Conservation (phyloP, 2,113 vertebrate genomes). For the Neogobius melanostomus region DNA sequence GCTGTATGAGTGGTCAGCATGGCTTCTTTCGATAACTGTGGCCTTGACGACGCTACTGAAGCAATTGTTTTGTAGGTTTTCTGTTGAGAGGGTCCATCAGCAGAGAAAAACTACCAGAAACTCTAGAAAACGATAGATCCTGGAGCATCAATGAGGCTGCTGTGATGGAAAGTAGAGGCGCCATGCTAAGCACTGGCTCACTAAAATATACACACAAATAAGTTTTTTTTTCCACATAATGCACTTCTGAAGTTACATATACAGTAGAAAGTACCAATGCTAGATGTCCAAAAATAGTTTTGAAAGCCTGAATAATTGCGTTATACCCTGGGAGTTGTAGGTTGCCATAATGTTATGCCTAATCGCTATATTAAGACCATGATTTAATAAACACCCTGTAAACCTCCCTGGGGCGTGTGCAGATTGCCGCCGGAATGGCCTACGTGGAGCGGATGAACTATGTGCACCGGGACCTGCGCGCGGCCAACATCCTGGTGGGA, state of each 20-base stretch:
- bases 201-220: no score
- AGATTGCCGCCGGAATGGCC: constrained; percentile 97
- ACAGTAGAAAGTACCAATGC: neutral
- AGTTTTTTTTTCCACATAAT: neutral
- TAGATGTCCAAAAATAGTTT: neutral
- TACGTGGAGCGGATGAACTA: constrained; percentile 99
- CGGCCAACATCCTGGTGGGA: constrained; percentile 95
- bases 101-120: no score
- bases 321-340: neutral
- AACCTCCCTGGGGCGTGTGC: constrained; percentile 14
- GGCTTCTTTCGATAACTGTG: no score
- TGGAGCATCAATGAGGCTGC: no score
- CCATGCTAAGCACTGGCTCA: no score
- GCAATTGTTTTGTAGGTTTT: no score
- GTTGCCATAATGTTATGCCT: neutral
- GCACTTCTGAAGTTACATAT: neutral
- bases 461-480: constrained; percentile 92
- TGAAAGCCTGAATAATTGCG: neutral
- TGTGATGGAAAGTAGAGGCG: no score
- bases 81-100: no score
- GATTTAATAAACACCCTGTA: neutral
- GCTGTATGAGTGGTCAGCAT: no score
- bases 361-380: no score
- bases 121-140: no score
- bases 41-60: no score